Base-by-base conservation (phyloP, 2,113 vertebrate genomes). In the Mobula hypostoma region DNA sequence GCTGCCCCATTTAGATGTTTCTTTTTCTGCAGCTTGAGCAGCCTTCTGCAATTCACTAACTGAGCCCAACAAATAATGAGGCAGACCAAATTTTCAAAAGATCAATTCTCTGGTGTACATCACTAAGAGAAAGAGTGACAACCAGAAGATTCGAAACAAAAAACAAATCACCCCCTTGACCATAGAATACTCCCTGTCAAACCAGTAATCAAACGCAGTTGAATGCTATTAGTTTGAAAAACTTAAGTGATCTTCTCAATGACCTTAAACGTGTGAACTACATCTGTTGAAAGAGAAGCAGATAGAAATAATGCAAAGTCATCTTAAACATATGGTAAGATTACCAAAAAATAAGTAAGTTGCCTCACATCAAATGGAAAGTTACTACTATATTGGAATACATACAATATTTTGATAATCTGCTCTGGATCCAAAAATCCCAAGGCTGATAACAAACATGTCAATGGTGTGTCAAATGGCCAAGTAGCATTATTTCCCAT, bases 391-490 rank as follows among this genome's bases (percentile, higher is more conserved):
- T 74, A 48, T 29, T 14, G 36, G 7, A 74, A 56, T 15, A 93
- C 66, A 74, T 74, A 74, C 91, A 74, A 27, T 9, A 93, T 74
- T 74, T 40, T 48, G 36, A 19, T 17, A 70, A 24, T 74, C 24
- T 93, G 74, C 32, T 29, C 40, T 36, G 32, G 68, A 74, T 19
- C 66, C 68, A 74, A 93, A 12, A 24, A 93, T 70, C 7, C 91
- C 91, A 70, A 93, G 21, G 2, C 66, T 32, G 17, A 93, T 56
- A 66, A 93, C 4, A 93, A 93, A 93, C 91, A 93, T 93, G 70
- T 93, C 70, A 56, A 68, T 32, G 72, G 14, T 27, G 5, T 8
- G 80, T 17, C 80, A 19, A 77, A 61, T 24, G 14, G 14, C 66
- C 32, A 14, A 88, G 29, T n/a, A 88, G 63, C 48, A 24, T 0